A percentile compares a stretch with the other conserved stretches of the same genome.
Evolutionary conservation across 2,113 vertebrate genomes (phyloP).

Genomic region (Myotis yumanensis): DNA sequence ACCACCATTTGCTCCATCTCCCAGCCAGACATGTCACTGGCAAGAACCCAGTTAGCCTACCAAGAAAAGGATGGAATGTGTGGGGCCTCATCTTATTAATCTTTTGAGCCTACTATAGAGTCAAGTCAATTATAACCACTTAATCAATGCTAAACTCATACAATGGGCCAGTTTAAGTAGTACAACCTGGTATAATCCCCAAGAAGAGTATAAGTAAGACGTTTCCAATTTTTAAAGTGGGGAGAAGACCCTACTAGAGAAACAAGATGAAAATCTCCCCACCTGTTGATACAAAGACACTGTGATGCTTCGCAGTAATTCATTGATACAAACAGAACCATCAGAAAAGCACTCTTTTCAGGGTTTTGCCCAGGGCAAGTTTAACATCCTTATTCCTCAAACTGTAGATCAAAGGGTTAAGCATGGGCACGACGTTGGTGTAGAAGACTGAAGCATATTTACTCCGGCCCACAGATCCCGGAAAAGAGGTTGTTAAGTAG

Average conservation of each 20-base stretch:
- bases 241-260: not conserved
- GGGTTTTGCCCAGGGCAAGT: constrained; percentile 51
- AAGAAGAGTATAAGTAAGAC: not conserved
- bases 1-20: not conserved
- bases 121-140: not conserved
- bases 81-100: not conserved
- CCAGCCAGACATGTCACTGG: not conserved
- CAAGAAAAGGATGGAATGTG: not conserved
- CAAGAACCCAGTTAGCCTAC: not conserved
- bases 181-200: not conserved
- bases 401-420: constrained; percentile 71
- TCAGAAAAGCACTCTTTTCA: constrained; percentile 34
- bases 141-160: not conserved
- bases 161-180: not conserved
- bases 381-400: constrained; percentile 71
- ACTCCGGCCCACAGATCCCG: not conserved
- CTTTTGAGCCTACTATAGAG: not conserved
- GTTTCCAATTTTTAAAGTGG: not conserved
- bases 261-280: not conserved
- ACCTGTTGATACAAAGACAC: not conserved
- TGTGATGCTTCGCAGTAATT: not conserved
- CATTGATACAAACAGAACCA: not conserved
- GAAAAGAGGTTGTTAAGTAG: constrained; percentile 40
- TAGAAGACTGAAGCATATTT: constrained; percentile 65
- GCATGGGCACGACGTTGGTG: constrained; percentile 60